These are phyloP conservation scores for Delia radicum DNA, from an alignment of 1,140 invertebrate species.

Conservation along the genomic window DNA sequence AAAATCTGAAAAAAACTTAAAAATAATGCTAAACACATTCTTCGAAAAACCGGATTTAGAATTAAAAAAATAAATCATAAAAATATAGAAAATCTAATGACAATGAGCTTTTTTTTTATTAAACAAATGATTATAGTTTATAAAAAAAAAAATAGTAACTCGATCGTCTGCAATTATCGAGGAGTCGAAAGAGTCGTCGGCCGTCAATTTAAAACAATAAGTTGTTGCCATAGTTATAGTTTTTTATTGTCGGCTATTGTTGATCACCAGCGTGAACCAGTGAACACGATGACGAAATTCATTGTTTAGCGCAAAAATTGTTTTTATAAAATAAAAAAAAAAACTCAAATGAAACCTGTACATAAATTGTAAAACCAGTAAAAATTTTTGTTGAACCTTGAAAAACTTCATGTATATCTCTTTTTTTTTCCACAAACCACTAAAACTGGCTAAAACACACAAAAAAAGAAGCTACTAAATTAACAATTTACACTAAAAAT, in stretches of 20 bases:
- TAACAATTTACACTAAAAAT: neutral
- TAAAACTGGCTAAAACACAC: neutral
- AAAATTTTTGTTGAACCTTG: neutral
- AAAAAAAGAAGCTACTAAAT: neutral
- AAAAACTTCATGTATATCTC: neutral
- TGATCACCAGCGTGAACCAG: neutral
- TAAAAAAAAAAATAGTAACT: neutral
- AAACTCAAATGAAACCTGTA: neutral
- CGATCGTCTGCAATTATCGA: neutral
- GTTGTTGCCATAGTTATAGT: neutral
- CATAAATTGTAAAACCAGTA: neutral
- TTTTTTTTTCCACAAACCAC: neutral
- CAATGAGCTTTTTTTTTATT: neutral
- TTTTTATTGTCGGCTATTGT: neutral
- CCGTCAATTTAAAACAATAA: neutral
- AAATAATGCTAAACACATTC: neutral
- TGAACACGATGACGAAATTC: slow-evolving; percentile 1
- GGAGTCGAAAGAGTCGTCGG: neutral
- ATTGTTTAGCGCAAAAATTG: neutral
- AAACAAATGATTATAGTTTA: neutral
- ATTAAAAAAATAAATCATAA: too few species aligned
- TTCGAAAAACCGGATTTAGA: too few species aligned
- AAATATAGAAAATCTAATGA: neutral
- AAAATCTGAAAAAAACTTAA: neutral
- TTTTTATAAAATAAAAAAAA: neutral